phyloP scores from a whole-genome alignment of 2,888 invertebrate genomes.

The Ypsolopha sequella region DNA sequence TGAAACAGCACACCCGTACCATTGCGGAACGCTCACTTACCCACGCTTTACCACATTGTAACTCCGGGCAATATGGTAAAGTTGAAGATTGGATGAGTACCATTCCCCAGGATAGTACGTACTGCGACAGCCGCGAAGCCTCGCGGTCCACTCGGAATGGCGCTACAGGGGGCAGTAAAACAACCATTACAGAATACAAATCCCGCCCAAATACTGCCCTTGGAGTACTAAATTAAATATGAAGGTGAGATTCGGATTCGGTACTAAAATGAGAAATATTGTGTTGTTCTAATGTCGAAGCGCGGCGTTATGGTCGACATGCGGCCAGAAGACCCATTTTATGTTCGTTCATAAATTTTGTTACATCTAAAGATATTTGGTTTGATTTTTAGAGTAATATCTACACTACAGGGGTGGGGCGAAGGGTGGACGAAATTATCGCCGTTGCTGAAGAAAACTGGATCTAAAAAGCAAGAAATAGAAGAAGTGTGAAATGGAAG shows the following conservation, averaged over 20 bases:
- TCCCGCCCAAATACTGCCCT: constrained; percentile 25
- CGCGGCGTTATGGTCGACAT: too few species aligned
- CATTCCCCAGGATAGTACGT: background rate
- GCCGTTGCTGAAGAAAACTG: too few species aligned
- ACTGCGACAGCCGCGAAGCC: background rate
- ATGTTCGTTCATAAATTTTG: too few species aligned
- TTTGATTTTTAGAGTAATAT: too few species aligned
- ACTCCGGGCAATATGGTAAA: background rate
- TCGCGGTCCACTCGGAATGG: constrained; percentile 22
- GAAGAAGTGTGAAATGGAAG: too few species aligned
- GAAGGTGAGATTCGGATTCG: constrained; percentile 13
- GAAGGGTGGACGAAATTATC: too few species aligned
- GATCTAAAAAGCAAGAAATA: too few species aligned
- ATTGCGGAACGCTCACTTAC: too few species aligned
- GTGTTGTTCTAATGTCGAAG: too few species aligned
- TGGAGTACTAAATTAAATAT: constrained; percentile 34
- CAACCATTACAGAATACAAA: constrained; percentile 16
- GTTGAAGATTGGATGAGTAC: background rate
- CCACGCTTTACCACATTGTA: constrained; percentile 17
- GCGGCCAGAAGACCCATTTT: too few species aligned
- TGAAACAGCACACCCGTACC: constrained; percentile 21
- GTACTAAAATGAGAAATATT: background rate
- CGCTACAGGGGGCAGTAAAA: constrained; percentile 41
- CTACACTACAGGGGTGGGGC: too few species aligned
- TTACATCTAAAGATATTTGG: too few species aligned